phyloP scores from a whole-genome alignment of 2,113 vertebrate species.

The Empidonax alnorum region DNA sequence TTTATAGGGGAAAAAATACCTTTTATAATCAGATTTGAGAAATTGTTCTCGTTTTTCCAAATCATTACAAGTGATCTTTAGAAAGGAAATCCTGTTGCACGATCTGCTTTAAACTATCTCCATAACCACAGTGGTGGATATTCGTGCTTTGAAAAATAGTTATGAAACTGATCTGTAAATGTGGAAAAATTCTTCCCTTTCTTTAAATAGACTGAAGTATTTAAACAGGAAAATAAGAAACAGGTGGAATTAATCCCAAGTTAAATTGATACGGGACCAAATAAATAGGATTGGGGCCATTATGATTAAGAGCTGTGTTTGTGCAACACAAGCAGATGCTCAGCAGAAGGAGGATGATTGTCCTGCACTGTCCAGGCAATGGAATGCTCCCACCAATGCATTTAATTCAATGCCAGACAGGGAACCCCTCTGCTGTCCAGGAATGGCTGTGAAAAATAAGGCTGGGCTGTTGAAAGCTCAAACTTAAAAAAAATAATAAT shows the following conservation, averaged over 20 bases:
- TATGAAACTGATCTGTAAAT: not conserved
- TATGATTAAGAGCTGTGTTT: slow-evolving; percentile 37
- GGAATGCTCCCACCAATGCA: not conserved
- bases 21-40: not conserved
- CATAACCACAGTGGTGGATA: not conserved
- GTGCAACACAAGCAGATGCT: slow-evolving; percentile 31
- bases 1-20: not conserved
- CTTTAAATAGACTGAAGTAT: not conserved
- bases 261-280: slow-evolving; percentile 41
- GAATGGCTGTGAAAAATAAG: not conserved
- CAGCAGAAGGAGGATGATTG: not conserved
- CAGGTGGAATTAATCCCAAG: slow-evolving; percentile 24
- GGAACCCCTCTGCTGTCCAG: not conserved
- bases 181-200: not conserved
- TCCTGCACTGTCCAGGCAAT: not conserved
- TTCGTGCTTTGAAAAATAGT: not conserved
- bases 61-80: not conserved
- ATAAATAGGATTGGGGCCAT: slow-evolving; percentile 54
- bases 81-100: not conserved
- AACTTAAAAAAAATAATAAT: not conserved
- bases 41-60: not conserved
- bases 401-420: not conserved
- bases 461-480: not conserved
- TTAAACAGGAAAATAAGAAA: slow-evolving; percentile 1
- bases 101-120: not conserved